phyloP scores from a whole-genome alignment of 1,140 invertebrate species.

The Lasioglossum baleicum region DNA sequence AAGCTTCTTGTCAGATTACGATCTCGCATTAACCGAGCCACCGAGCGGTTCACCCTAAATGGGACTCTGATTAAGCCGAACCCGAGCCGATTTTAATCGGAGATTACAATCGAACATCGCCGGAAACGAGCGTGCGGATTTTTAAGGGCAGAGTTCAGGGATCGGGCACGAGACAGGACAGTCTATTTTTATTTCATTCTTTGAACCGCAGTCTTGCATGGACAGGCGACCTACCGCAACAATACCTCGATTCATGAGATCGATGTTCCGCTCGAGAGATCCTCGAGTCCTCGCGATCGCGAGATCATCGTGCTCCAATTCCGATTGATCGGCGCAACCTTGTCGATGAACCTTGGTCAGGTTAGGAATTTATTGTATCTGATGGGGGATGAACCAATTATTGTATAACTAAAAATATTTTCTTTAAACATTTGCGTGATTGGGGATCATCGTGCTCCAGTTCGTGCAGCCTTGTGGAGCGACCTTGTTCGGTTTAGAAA shows the following conservation, averaged over 20 bases:
- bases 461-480: slow-evolving; percentile 15
- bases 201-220: no score
- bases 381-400: no score
- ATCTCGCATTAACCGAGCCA: not conserved
- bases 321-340: slow-evolving; percentile 41
- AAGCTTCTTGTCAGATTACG: not conserved
- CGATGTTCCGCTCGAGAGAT: slow-evolving; percentile 30
- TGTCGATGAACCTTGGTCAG: not conserved
- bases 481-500: slow-evolving; percentile 48
- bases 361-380: no score
- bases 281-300: slow-evolving; percentile 27
- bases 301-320: slow-evolving; percentile 52
- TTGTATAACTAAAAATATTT: no score
- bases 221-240: not conserved
- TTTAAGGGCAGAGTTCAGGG: not conserved
- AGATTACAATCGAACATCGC: not conserved
- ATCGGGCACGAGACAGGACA: not conserved
- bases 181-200: no score
- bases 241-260: slow-evolving; percentile 28
- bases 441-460: not conserved
- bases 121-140: not conserved
- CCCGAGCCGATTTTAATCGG: not conserved
- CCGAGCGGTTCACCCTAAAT: not conserved
- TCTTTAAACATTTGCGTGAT: no score
- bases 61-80: not conserved